phyloP scores from a whole-genome alignment of 1,140 invertebrate species.

The Sitophilus oryzae region DNA sequence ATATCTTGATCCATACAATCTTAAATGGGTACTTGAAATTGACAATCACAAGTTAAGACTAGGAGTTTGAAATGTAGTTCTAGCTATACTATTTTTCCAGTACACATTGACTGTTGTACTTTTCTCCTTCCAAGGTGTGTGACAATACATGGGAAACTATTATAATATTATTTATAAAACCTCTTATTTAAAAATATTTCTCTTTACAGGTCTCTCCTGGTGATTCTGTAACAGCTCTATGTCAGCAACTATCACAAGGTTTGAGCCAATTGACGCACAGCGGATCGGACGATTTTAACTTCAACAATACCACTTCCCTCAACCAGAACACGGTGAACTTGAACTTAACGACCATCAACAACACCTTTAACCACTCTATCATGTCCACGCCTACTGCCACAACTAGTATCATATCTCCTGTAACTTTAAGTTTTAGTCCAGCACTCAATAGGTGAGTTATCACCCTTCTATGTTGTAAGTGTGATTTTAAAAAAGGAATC shows the following conservation, averaged over 20 bases:
- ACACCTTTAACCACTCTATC: constrained; percentile 36
- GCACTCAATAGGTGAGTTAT: constrained; percentile 25
- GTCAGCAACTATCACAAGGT: constrained; percentile 80
- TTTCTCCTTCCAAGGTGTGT: too few species aligned
- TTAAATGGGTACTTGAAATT: too few species aligned
- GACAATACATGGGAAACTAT: too few species aligned
- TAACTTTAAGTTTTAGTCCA: constrained; percentile 45
- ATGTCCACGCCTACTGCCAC: constrained; percentile 26
- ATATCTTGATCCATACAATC: too few species aligned
- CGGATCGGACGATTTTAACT: constrained; percentile 57
- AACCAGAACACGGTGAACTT: constrained; percentile 49
- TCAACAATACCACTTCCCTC: constrained; percentile 51
- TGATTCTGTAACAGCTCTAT: constrained; percentile 79
- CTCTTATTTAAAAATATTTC: neutral
- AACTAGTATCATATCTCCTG: constrained; percentile 39
- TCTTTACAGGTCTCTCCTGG: constrained; percentile 65
- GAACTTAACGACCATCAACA: constrained; percentile 30
- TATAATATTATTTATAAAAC: neutral
- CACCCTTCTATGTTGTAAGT: too few species aligned
- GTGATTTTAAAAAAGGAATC: too few species aligned
- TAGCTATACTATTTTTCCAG: too few species aligned
- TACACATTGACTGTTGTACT: too few species aligned
- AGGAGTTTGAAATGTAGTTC: too few species aligned
- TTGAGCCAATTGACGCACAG: constrained; percentile 69
- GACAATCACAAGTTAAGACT: too few species aligned